These are phyloP conservation scores for Pocillopora grandis DNA, from an alignment of 92 coral and sea anemone genomes.

Conservation along the genomic window DNA sequence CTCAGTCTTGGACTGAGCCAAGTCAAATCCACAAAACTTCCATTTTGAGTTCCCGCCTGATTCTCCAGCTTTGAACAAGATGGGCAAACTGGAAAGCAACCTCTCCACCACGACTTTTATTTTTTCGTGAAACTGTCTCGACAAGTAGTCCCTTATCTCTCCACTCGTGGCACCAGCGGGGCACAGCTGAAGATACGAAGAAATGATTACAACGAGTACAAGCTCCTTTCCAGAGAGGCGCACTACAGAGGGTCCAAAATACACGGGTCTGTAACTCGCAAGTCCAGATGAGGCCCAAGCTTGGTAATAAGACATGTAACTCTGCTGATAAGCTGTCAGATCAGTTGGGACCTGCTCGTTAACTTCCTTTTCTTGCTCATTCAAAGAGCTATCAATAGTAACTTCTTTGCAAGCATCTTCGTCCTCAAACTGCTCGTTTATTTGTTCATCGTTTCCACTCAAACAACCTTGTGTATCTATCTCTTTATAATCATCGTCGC, in stretches of 20 bases:
- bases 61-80: slow-evolving; percentile 64
- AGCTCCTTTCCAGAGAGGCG: slow-evolving; percentile 76
- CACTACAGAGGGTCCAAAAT: slow-evolving; percentile 28
- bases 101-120: slow-evolving; percentile 56
- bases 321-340: not conserved
- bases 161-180: slow-evolving; percentile 76
- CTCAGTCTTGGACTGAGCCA: slow-evolving; percentile 19
- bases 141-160: slow-evolving; percentile 63
- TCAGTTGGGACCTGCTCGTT: not conserved
- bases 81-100: slow-evolving; percentile 66
- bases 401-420: slow-evolving; percentile 5
- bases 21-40: slow-evolving; percentile 74
- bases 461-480: not conserved
- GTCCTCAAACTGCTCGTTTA: not conserved
- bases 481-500: slow-evolving; percentile 27
- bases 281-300: not conserved
- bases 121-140: slow-evolving; percentile 67
- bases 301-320: slow-evolving; percentile 21
- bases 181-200: slow-evolving; percentile 79
- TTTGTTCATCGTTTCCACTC: slow-evolving; percentile 1
- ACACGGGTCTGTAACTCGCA: slow-evolving; percentile 3
- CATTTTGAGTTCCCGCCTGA: slow-evolving; percentile 63
- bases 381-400: not conserved
- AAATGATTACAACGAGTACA: slow-evolving; percentile 73
- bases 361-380: slow-evolving; percentile 36